These are phyloP conservation scores for Amphiprion ocellaris DNA, from an alignment of 2,113 vertebrate species.

Conservation along the genomic window DNA sequence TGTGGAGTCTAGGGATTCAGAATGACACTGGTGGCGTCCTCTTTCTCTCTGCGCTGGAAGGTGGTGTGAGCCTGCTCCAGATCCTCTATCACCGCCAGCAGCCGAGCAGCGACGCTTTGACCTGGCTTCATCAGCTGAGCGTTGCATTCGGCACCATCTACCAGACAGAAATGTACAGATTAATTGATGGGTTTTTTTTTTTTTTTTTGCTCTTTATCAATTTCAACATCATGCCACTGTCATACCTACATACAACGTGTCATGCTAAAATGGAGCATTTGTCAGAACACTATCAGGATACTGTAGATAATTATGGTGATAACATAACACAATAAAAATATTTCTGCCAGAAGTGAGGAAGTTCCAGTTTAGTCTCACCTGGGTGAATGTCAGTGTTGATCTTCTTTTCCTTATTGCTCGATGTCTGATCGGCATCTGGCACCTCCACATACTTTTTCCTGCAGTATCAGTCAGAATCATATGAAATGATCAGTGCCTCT, in stretches of 20 bases:
- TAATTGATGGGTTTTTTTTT: not conserved
- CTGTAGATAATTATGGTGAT: not conserved
- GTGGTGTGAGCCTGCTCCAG: constrained; percentile 86
- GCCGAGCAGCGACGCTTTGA: constrained; percentile 68
- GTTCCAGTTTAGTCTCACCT: constrained; percentile 71
- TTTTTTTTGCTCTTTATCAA: no score
- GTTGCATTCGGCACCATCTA: constrained; percentile 67
- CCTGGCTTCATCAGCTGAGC: constrained; percentile 48
- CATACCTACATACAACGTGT: no score
- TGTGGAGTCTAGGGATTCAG: constrained; percentile 66
- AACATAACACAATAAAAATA: not conserved
- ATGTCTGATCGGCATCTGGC: constrained; percentile 47
- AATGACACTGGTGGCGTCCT: constrained; percentile 67
- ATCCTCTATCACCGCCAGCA: constrained; percentile 86
- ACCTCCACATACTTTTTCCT: constrained; percentile 87
- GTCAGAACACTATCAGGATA: no score
- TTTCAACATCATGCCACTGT: not conserved
- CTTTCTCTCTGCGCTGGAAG: constrained; percentile 83
- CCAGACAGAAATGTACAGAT: constrained; percentile 8
- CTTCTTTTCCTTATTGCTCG: constrained; percentile 65
- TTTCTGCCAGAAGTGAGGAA: not conserved
- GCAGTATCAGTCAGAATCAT: constrained; percentile 40
- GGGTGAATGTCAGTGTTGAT: constrained; percentile 40
- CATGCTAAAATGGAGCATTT: no score
- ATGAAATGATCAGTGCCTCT: constrained; percentile 19